phyloP scores from a whole-genome alignment of 2,888 invertebrate species.

The Pycnomerus fuliginosus region DNA sequence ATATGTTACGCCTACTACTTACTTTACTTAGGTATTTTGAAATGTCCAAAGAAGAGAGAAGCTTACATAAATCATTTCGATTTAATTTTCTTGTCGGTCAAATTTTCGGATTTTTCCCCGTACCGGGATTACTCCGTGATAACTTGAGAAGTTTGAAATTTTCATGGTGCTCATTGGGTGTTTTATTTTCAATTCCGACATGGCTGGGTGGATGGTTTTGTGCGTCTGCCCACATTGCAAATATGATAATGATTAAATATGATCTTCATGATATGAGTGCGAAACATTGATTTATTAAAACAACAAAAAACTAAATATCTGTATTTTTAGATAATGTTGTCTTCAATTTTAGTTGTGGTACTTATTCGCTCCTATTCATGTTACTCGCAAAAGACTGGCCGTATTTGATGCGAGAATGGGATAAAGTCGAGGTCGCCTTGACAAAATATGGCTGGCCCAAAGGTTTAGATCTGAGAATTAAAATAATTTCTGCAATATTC shows the following conservation, averaged over 20 bases:
- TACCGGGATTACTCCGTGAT: slow-evolving; percentile 2
- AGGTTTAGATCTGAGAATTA: slow-evolving; percentile 1
- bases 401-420: neutral
- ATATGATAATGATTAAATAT: neutral
- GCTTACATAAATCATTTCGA: neutral
- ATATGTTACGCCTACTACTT: too few relatives aligned
- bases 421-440: neutral
- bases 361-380: slow-evolving; percentile 4
- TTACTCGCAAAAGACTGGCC: slow-evolving; percentile 6
- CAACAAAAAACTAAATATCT: neutral
- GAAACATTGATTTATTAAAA: neutral
- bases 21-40: too few relatives aligned
- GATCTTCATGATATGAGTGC: slow-evolving; percentile 2
- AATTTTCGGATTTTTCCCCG: slow-evolving; percentile 7
- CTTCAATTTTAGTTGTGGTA: slow-evolving; percentile 3
- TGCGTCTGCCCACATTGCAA: slow-evolving; percentile 1
- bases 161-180: slow-evolving; percentile 3
- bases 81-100: slow-evolving; percentile 5
- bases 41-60: neutral
- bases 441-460: slow-evolving; percentile 3
- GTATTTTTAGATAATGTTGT: slow-evolving; percentile 4
- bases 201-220: slow-evolving; percentile 2
- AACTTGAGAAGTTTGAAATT: neutral
- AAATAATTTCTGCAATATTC: slow-evolving; percentile 3
- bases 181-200: neutral